Evolutionary conservation across 2,113 vertebrate species (phyloP).

Genomic region (Garra rufa): DNA sequence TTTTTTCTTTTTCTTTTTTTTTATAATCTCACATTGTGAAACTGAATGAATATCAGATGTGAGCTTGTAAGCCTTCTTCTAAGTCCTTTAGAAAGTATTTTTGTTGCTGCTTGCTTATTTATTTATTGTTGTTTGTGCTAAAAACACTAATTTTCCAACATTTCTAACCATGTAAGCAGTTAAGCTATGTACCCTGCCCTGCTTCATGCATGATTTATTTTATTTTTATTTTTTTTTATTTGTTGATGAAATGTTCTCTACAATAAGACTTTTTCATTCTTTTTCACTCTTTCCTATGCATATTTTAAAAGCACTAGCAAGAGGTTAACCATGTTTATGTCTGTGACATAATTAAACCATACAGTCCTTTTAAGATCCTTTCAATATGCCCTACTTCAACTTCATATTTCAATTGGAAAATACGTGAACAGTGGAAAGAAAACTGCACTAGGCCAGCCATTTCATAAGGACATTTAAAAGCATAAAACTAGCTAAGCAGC

Average conservation of each 20-base stretch:
- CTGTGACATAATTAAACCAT: background rate
- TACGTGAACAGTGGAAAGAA: background rate
- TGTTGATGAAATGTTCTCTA: background rate
- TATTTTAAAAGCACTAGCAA: background rate
- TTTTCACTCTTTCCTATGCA: too few species aligned
- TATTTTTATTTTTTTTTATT: background rate
- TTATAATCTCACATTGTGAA: background rate
- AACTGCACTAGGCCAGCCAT: background rate
- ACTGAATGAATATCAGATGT: background rate
- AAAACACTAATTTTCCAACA: background rate
- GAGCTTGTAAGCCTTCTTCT: background rate
- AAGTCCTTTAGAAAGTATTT: background rate
- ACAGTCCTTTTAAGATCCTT: background rate
- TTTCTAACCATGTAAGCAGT: background rate
- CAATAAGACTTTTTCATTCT: background rate
- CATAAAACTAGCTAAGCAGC: constrained; percentile 15
- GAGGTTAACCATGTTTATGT: background rate
- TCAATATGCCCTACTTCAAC: background rate
- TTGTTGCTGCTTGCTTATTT: background rate
- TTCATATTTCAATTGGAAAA: background rate
- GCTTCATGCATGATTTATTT: too few species aligned
- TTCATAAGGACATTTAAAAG: background rate
- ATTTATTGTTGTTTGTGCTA: background rate
- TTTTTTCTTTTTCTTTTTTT: background rate
- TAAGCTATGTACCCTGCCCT: too few species aligned